Percentiles rank a stretch among this genome's conserved stretches.
Evolutionary conservation across 2,797 vertebrate species (phyloP).

Genomic region (Balearica regulorum): DNA sequence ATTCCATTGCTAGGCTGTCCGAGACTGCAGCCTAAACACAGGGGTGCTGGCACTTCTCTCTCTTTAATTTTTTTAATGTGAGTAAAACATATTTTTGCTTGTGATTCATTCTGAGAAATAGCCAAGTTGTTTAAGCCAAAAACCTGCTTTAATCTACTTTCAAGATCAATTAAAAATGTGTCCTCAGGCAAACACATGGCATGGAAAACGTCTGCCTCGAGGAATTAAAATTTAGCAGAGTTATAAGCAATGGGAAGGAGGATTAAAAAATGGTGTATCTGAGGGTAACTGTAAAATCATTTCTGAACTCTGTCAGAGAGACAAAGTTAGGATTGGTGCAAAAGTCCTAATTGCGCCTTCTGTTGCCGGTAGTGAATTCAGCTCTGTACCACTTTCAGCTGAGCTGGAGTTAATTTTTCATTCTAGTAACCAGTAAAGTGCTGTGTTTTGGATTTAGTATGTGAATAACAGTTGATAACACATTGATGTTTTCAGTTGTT

Average conservation of each 20-base stretch:
- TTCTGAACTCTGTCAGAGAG: neutral
- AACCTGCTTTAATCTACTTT: constrained; percentile 28
- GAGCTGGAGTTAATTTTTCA: no score
- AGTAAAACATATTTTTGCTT: constrained; percentile 46
- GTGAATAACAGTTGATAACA: no score
- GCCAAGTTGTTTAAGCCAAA: constrained; percentile 26
- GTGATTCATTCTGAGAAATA: constrained; percentile 27
- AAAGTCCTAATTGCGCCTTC: neutral
- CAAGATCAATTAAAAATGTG: constrained; percentile 52
- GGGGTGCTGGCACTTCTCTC: neutral
- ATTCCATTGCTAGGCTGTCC: neutral
- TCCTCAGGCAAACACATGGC: neutral
- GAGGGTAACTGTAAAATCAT: neutral
- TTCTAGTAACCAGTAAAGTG: no score
- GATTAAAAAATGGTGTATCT: neutral
- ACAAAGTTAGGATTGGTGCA: neutral
- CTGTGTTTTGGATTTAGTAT: no score
- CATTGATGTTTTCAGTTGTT: no score
- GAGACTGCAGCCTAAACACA: neutral
- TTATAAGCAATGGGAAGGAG: neutral
- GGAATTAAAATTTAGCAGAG: neutral
- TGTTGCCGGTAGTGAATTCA: neutral
- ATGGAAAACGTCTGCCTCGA: neutral
- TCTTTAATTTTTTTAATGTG: neutral
- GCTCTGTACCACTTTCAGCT: no score